A percentile compares a stretch with the other conserved stretches of the same genome.
Evolutionary conservation across 2,797 vertebrate species (phyloP).

Genomic region (Chiloscyllium punctatum): DNA sequence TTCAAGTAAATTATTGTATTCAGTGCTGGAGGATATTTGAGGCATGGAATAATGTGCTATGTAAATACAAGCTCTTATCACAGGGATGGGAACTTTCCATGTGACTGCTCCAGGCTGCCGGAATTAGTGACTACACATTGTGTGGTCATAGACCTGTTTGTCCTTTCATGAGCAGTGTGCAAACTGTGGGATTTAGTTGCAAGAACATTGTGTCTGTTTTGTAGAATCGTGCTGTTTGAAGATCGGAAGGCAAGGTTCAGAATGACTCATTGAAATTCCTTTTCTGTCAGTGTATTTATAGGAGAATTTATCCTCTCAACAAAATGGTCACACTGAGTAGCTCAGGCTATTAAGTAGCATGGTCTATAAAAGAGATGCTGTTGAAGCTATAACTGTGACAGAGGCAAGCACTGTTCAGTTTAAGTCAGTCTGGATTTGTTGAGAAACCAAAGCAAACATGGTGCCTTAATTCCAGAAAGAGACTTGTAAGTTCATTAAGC

Average conservation of each 20-base stretch:
- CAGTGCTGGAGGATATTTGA: background rate
- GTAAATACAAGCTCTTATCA: background rate
- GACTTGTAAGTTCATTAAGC: background rate
- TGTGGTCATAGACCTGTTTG: background rate
- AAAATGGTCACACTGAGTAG: conserved; percentile 13
- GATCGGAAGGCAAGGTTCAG: conserved; percentile 7
- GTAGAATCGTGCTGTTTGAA: background rate
- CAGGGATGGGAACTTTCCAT: background rate
- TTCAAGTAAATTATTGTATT: background rate
- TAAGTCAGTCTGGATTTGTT: background rate
- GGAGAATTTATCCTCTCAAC: conserved; percentile 4
- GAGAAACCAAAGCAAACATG: background rate
- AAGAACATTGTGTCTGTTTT: conserved; percentile 3
- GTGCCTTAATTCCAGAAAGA: background rate
- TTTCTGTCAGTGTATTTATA: background rate
- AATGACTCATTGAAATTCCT: conserved; percentile 25
- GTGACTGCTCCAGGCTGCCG: background rate
- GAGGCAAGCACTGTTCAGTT: background rate
- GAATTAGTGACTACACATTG: background rate
- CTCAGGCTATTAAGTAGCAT: conserved; percentile 8
- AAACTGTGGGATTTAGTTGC: background rate
- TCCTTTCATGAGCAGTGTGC: background rate
- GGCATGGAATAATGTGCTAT: background rate
- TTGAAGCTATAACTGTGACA: background rate
- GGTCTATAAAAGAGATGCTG: background rate